Evolutionary conservation across 2,797 vertebrate genomes (phyloP), one percentile per base, ranked within the genome.

Genomic region (Micromesistius poutassou): DNA sequence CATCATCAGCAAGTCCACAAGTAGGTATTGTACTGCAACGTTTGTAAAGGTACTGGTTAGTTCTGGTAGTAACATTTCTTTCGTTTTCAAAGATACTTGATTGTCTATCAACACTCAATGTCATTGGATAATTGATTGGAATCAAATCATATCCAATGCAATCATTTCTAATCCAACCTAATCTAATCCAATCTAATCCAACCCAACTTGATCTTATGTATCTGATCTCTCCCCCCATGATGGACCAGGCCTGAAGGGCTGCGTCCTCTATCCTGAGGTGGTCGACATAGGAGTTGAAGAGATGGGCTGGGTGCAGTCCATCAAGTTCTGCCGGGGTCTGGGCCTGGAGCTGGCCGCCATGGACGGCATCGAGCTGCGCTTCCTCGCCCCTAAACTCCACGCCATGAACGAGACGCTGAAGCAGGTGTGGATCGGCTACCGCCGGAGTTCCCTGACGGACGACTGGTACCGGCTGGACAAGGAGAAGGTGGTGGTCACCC

Each of bases 351-450:
- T 94, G 66, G n/a, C 87, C 70, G 91, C 84, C 79, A 30, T 93
- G 35, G 35, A 82, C 13, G 0, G 13, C 0, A 0, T 12, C 0
- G 5, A 1, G 0, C 3, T 79, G 0, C 83, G 84, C 71, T 76
- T 80, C 0, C 28, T 92, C 62, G 73, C 55, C 40, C 0, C 0
- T 0, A 77, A 38, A 10, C 28, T 92, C 0, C 19, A n/a, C 30
- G 0, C 0, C 4, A 14, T 70, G 0, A 1, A 0, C 0, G 0
- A 7, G 1, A 0, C 1, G 1, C 42, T 22, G 0, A 8, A 28
- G 40, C 10, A 79, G 0, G 84, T 78, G 5, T 95, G 94, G 94
- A 89, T 95, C 14, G 90, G 93, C 36, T 75, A 93, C 84, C 88
- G 93, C 0, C 89, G 87, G 0, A 87, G 83, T 80, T 83, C 92